A percentile compares a stretch with the other conserved stretches of the same genome.
Conservation (phyloP, 2,888 invertebrate species). For the Cantharis rufa region DNA sequence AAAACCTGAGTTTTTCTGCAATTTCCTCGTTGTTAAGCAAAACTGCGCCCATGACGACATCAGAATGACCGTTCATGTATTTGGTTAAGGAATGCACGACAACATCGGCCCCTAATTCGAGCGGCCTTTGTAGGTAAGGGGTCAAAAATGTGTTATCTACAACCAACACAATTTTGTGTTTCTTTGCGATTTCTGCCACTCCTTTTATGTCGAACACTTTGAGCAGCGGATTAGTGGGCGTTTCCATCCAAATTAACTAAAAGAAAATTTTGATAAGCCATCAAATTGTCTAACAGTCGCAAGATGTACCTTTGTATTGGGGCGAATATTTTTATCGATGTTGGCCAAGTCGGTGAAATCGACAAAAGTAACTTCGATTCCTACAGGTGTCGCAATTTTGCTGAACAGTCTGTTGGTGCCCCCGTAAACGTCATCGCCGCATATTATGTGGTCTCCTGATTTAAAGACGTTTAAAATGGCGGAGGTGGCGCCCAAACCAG, state of each 20-base stretch:
- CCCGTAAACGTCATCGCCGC: slow-evolving; percentile 93
- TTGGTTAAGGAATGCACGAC: slow-evolving; percentile 93
- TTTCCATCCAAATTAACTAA: slow-evolving; percentile 89
- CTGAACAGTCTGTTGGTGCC: slow-evolving; percentile 79
- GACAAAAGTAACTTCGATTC: slow-evolving; percentile 75
- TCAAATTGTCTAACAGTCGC: not conserved
- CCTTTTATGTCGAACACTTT: slow-evolving; percentile 87
- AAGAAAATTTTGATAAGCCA: not conserved
- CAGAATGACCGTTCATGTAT: slow-evolving; percentile 98
- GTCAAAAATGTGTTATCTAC: slow-evolving; percentile 96
- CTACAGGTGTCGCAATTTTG: slow-evolving; percentile 63
- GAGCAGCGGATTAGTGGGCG: slow-evolving; percentile 93
- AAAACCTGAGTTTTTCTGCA: slow-evolving; percentile 73
- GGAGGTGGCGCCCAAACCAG: slow-evolving; percentile 87
- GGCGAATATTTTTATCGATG: slow-evolving; percentile 70
- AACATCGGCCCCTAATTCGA: slow-evolving; percentile 89
- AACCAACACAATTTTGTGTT: slow-evolving; percentile 68
- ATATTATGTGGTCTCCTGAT: slow-evolving; percentile 87
- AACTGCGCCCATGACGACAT: slow-evolving; percentile 94
- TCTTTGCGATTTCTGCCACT: slow-evolving; percentile 66
- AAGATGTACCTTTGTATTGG: slow-evolving; percentile 78
- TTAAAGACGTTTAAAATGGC: slow-evolving; percentile 75
- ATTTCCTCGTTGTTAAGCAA: slow-evolving; percentile 75
- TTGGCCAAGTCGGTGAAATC: slow-evolving; percentile 73
- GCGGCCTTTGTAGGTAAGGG: slow-evolving; percentile 87